Conservation (phyloP, 2,113 vertebrate genomes). For the Meles meles region DNA sequence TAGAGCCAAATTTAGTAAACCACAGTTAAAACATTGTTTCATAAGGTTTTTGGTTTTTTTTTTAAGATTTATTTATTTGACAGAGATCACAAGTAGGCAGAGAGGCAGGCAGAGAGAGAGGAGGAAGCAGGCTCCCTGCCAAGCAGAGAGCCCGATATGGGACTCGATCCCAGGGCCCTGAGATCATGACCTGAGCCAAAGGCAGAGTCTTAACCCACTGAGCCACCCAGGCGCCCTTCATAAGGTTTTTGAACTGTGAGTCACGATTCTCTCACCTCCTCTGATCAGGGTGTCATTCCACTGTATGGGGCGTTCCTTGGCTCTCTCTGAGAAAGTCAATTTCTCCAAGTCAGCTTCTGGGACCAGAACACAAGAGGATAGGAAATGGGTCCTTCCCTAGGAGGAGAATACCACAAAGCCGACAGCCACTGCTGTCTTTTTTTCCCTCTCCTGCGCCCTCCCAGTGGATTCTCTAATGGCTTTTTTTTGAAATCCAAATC, state of each 20-base stretch:
- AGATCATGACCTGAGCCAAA: no score
- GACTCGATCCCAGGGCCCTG: no score
- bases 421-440: no score
- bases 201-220: no score
- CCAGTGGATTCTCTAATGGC: rapidly evolving
- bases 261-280: not conserved
- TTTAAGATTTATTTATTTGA: no score
- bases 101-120: no score
- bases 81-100: no score
- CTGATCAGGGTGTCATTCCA: not conserved
- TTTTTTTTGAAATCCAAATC: not conserved
- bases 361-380: not conserved
- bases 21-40: not conserved
- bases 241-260: not conserved
- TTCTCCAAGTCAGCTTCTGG: not conserved
- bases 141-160: no score
- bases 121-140: no score
- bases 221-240: no score
- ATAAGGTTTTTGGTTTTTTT: not conserved
- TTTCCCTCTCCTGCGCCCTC: no score
- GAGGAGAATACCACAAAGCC: rapidly evolving
- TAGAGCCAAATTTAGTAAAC: not conserved
- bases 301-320: not conserved
- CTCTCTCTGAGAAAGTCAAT: not conserved
- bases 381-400: not conserved